Evolutionary conservation across 2,888 invertebrate species (phyloP), one percentile per base, ranked within the genome.

Genomic region (Stenchaetothrips biformis): DNA sequence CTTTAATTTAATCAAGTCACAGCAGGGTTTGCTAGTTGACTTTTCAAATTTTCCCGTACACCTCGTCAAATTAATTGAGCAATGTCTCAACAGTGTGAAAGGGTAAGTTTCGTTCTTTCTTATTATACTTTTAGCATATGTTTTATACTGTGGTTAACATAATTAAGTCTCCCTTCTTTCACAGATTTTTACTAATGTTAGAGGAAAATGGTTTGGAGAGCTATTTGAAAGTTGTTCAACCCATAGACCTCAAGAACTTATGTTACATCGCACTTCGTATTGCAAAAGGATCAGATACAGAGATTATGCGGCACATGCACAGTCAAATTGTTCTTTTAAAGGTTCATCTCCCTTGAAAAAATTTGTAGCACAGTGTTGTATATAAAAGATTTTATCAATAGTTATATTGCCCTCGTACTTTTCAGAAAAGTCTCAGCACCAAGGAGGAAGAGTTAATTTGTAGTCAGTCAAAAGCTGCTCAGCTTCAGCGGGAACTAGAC

Each of bases 11-110:
- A 74, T 74, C 67, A 74, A 74, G 25, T 25, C 67, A 74, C 67
- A 74, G 67, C 67, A 74, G 25, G 67, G 67, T 25, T 25, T 74
- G 21, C 25, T 74, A 25, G 67, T 74, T 21, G 67, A 74, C 25
- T 74, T 74, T 21, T 25, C 21, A 11, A 74, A 74, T 74, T 74
- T 74, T 74, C 67, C 67, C 25, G 67, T 74, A 25, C 67, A 74
- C 25, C 25, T 74, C 1, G 67, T 74, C 8, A 74, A 74, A 11
- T 21, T 74, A 25, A 25, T 74, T n/a, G 67, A 74, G 11, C 67
- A 74, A 74, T 74, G 67, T 25, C 11, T 74, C 7, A 74, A 74
- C 67, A 74, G 67, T 25, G 67, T 74, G 2, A 74, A 74, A 74
- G 67, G 67, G 67, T 74, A 59, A 59, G 59, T 74, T 74, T 74